A percentile compares a stretch with the other conserved stretches of the same genome.
phyloP scores from a whole-genome alignment of 2,797 vertebrate genomes.

The Gastrophryne carolinensis region DNA sequence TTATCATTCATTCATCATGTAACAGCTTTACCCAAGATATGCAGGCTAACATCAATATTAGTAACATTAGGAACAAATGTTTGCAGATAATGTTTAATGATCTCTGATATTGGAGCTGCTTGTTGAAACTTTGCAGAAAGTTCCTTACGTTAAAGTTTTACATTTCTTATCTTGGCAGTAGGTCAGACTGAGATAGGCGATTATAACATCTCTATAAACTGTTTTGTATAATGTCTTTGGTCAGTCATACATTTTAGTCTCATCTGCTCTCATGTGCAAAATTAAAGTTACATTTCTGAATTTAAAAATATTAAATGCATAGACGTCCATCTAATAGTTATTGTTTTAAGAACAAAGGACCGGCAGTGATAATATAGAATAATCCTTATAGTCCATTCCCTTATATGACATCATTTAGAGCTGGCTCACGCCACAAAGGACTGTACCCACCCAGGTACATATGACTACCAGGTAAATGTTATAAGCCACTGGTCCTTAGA shows the following conservation, averaged over 20 bases:
- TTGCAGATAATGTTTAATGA: slow-evolving; percentile 34
- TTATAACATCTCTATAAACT: slow-evolving; percentile 32
- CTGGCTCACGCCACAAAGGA: too few species aligned
- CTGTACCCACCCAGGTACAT: too few species aligned
- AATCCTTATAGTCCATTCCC: too few species aligned
- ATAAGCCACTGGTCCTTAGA: too few species aligned
- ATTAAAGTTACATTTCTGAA: too few species aligned
- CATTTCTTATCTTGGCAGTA: slow-evolving; percentile 38
- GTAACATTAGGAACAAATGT: slow-evolving; percentile 31
- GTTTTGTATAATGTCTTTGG: slow-evolving; percentile 28
- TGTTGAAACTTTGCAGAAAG: slow-evolving; percentile 34
- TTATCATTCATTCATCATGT: slow-evolving; percentile 22
- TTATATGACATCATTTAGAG: too few species aligned
- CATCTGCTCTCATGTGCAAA: too few species aligned
- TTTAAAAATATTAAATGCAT: too few species aligned
- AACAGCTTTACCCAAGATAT: slow-evolving; percentile 21
- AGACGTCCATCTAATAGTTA: too few species aligned
- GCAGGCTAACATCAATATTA: slow-evolving; percentile 33
- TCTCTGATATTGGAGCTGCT: slow-evolving; percentile 37
- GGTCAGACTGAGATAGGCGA: slow-evolving; percentile 8
- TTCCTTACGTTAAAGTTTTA: slow-evolving; percentile 15
- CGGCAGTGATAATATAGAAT: too few species aligned
- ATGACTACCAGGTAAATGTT: too few species aligned
- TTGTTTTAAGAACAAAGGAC: too few species aligned
- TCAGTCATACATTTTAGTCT: slow-evolving; percentile 30